Percentiles rank a stretch among this genome's conserved stretches.
Conservation (phyloP, 2,797 vertebrate species). For the Taenioides sp. region DNA sequence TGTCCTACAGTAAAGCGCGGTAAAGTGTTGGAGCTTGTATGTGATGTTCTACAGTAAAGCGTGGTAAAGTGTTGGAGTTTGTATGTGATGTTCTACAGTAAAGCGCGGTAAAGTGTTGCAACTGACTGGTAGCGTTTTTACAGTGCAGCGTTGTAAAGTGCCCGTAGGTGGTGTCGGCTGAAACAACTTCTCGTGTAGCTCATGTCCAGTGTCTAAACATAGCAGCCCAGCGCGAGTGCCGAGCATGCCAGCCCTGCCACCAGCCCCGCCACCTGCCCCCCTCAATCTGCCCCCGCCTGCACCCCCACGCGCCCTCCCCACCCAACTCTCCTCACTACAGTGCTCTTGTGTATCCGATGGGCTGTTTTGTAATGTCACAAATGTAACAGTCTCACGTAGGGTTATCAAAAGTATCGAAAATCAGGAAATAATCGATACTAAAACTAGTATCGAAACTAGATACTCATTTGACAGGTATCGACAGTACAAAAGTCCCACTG, state of each 20-base stretch:
- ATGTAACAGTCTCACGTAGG: too few relatives aligned
- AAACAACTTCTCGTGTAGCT: conserved; percentile 12
- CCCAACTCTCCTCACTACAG: background rate
- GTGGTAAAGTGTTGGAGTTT: background rate
- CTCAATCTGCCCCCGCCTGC: conserved; percentile 3
- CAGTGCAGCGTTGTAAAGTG: background rate
- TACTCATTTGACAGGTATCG: too few relatives aligned
- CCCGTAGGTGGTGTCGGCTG: background rate
- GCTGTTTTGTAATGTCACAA: too few relatives aligned
- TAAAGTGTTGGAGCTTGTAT: too few relatives aligned
- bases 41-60: too few relatives aligned
- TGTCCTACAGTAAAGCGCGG: too few relatives aligned
- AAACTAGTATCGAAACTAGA: too few relatives aligned
- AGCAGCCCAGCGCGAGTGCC: conserved; percentile 6
- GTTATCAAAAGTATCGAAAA: too few relatives aligned
- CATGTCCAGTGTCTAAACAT: conserved; percentile 16
- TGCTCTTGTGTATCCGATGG: too few relatives aligned
- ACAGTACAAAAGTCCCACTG: too few relatives aligned
- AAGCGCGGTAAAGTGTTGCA: background rate
- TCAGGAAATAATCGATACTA: too few relatives aligned
- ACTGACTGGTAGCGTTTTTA: background rate
- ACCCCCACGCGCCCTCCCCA: background rate
- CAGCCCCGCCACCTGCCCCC: conserved; percentile 8
- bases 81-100: background rate
- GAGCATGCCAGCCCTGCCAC: conserved; percentile 2